These are phyloP conservation scores for Zoanthus sociatus DNA, from an alignment of 92 coral and sea anemone genomes.

Conservation along the genomic window DNA sequence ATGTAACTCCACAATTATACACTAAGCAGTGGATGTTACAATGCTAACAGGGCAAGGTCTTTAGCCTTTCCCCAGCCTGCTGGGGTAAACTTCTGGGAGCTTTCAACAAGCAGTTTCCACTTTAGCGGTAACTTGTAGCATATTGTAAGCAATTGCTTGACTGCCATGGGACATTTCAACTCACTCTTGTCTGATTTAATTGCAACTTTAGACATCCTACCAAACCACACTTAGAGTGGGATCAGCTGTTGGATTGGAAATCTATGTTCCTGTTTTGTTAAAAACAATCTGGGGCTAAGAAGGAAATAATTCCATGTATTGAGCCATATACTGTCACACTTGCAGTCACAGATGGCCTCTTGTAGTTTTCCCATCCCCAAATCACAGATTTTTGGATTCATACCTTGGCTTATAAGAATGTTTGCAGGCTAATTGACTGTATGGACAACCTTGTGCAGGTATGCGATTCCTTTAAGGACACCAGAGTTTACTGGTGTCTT, in stretches of 20 bases:
- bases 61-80: neutral
- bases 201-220: conserved; percentile 27
- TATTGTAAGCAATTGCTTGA: neutral
- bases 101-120: neutral
- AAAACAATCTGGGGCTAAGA: conserved; percentile 57
- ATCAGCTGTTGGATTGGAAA: conserved; percentile 57
- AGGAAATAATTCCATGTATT: conserved; percentile 53
- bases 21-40: too few relatives aligned
- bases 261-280: conserved; percentile 21
- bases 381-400: conserved; percentile 65
- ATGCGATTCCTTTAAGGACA: conserved; percentile 55
- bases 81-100: neutral
- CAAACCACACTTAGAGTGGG: conserved; percentile 57
- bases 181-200: neutral
- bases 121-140: neutral
- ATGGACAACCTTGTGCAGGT: conserved; percentile 63
- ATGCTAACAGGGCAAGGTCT: conserved; percentile 2
- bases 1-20: too few relatives aligned
- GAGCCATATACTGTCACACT: conserved; percentile 48
- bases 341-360: conserved; percentile 51
- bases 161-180: conserved; percentile 4
- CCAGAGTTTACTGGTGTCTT: conserved; percentile 27
- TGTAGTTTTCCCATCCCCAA: conserved; percentile 62
- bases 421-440: conserved; percentile 66
- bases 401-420: conserved; percentile 48